Percentiles rank a stretch among this genome's conserved stretches.
These are phyloP conservation scores for Chionomys nivalis DNA, from an alignment of 2,113 vertebrate species.

Conservation along the genomic window DNA sequence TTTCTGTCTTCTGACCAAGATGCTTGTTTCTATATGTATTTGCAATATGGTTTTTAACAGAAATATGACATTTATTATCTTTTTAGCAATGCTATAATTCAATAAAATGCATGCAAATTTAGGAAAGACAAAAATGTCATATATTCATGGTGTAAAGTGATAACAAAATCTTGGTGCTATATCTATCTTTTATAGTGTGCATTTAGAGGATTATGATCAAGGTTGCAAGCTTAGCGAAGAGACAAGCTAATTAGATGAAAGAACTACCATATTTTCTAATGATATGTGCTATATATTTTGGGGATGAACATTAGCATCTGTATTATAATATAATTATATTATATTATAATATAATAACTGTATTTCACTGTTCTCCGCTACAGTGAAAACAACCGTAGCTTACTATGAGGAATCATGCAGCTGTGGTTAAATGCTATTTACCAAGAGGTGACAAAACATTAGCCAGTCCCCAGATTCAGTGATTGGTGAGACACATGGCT, in stretches of 20 bases:
- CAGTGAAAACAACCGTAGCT: not conserved
- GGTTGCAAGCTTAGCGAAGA: not conserved
- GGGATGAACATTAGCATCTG: not conserved
- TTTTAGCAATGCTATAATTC: not conserved
- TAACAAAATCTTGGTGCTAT: not conserved
- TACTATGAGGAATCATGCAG: not conserved
- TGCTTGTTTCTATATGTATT: not conserved
- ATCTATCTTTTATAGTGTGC: not conserved
- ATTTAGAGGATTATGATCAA: not conserved
- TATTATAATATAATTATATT: too few relatives aligned
- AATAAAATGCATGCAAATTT: not conserved
- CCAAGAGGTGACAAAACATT: not conserved
- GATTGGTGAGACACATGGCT: not conserved
- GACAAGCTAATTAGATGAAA: not conserved
- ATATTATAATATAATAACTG: too few relatives aligned
- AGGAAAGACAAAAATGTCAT: not conserved
- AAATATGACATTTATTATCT: not conserved
- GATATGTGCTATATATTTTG: not conserved
- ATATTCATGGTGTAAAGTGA: not conserved
- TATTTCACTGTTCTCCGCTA: not conserved
- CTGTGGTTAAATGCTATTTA: not conserved
- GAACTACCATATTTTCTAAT: not conserved
- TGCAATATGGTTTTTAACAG: not conserved
- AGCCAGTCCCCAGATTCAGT: not conserved
- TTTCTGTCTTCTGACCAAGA: not conserved